These are phyloP conservation scores for Octodonta nipae DNA, from an alignment of 2,888 invertebrate genomes.

Conservation along the genomic window DNA sequence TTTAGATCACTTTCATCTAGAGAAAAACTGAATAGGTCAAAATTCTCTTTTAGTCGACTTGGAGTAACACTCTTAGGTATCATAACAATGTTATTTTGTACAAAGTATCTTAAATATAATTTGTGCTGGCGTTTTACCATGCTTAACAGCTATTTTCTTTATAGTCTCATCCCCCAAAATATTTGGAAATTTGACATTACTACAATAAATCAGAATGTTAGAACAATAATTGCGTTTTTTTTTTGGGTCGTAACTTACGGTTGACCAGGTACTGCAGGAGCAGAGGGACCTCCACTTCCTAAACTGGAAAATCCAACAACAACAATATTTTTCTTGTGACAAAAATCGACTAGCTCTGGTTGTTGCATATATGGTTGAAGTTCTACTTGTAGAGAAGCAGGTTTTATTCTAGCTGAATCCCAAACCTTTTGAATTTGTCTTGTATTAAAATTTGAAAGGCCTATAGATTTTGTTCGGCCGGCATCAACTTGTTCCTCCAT, in stretches of 20 bases:
- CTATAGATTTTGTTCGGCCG: conserved; percentile 60
- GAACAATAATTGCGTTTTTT: too few relatives aligned
- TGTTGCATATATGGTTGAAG: conserved; percentile 41
- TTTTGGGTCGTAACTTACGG: too few relatives aligned
- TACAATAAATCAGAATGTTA: too few relatives aligned
- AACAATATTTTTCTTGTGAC: conserved; percentile 32
- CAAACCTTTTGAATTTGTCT: conserved; percentile 54
- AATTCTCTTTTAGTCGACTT: conserved; percentile 2
- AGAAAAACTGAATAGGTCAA: conserved; percentile 3
- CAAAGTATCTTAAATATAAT: conserved; percentile 3
- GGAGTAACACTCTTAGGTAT: conserved; percentile 5
- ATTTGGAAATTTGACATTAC: conserved; percentile 5
- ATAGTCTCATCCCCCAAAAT: neutral
- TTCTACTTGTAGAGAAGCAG: conserved; percentile 53
- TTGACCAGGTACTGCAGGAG: too few relatives aligned
- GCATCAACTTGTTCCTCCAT: conserved; percentile 49
- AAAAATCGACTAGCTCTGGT: conserved; percentile 34
- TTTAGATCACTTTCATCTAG: conserved; percentile 3
- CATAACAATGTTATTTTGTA: conserved; percentile 2
- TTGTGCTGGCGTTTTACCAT: conserved; percentile 3
- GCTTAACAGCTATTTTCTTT: conserved; percentile 3
- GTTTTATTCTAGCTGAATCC: conserved; percentile 43
- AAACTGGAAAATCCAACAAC: conserved; percentile 35
- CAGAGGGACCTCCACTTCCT: too few relatives aligned
- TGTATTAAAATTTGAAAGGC: conserved; percentile 65